These are phyloP conservation scores for Serripes groenlandicus DNA, from an alignment of 2,888 invertebrate genomes.

Conservation along the genomic window DNA sequence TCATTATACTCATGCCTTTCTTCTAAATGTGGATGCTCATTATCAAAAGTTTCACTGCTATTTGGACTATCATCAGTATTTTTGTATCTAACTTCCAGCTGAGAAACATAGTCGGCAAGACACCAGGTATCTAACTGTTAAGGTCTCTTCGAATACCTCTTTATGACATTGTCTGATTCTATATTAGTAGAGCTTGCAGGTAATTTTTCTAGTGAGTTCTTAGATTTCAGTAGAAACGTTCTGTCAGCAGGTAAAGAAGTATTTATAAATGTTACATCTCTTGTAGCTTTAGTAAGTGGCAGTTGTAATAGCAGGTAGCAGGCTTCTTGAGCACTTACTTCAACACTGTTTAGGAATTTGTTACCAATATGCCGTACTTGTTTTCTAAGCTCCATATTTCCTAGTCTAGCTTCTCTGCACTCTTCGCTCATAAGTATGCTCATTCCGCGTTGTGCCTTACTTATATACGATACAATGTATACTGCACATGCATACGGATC, in stretches of 20 bases:
- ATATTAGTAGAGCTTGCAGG: conserved; percentile 41
- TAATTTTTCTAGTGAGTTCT: conserved; percentile 22
- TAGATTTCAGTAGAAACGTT: conserved; percentile 66
- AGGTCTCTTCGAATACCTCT: conserved; percentile 37
- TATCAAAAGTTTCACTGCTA: conserved; percentile 5
- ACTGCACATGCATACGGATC: conserved; percentile 82
- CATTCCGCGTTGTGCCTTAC: conserved; percentile 54
- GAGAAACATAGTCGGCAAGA: conserved; percentile 32
- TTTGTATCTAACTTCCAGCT: conserved; percentile 21
- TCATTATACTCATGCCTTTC: conserved; percentile 19
- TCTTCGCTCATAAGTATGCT: conserved; percentile 61
- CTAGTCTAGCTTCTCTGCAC: conserved; percentile 71
- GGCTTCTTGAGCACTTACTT: conserved; percentile 54
- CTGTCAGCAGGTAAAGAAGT: conserved; percentile 30
- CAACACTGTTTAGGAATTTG: conserved; percentile 29
- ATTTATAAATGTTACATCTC: conserved; percentile 59
- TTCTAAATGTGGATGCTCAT: conserved; percentile 18
- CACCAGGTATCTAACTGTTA: conserved; percentile 3
- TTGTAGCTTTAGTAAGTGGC: conserved; percentile 55
- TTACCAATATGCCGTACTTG: conserved; percentile 49
- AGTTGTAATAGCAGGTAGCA: conserved; percentile 42
- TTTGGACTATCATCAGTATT: no score
- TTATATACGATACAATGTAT: conserved; percentile 76
- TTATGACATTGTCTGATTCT: conserved; percentile 35
- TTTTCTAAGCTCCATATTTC: conserved; percentile 68